These are phyloP conservation scores for Microcebus tavaratra DNA, from an alignment of 2,113 vertebrate genomes.

Conservation along the genomic window DNA sequence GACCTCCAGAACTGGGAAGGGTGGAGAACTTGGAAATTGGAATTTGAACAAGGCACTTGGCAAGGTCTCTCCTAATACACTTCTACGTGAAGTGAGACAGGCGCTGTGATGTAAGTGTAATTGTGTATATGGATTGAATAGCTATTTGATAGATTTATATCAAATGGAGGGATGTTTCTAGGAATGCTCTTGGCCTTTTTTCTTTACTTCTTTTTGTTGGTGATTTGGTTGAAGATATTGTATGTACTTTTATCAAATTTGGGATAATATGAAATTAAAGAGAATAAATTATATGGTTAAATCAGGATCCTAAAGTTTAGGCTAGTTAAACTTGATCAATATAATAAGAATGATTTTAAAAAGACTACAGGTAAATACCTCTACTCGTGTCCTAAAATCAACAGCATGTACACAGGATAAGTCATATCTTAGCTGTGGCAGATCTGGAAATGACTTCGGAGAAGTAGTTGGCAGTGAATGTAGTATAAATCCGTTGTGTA, in stretches of 20 bases:
- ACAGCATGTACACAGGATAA: not conserved
- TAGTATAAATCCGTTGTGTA: not conserved
- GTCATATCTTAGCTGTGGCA: not conserved
- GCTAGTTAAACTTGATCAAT: not conserved
- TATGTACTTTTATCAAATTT: not conserved
- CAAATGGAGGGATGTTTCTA: not conserved
- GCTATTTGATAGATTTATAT: not conserved
- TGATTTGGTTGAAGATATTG: not conserved
- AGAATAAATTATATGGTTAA: not conserved
- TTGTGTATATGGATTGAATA: not conserved
- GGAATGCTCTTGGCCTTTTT: not conserved
- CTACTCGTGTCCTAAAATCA: not conserved
- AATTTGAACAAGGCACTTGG: not conserved
- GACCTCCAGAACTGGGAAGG: not conserved
- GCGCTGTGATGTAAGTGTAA: not conserved
- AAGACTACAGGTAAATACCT: not conserved
- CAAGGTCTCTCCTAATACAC: not conserved
- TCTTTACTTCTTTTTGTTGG: not conserved
- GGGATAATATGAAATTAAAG: not conserved
- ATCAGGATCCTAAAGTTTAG: not conserved
- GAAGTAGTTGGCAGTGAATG: not conserved
- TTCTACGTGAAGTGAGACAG: not conserved
- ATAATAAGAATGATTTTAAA: conserved; percentile 9
- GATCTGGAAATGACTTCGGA: not conserved
- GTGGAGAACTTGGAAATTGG: not conserved